phyloP scores from a whole-genome alignment of 2,113 vertebrate species.

The Psettodes erumei region DNA sequence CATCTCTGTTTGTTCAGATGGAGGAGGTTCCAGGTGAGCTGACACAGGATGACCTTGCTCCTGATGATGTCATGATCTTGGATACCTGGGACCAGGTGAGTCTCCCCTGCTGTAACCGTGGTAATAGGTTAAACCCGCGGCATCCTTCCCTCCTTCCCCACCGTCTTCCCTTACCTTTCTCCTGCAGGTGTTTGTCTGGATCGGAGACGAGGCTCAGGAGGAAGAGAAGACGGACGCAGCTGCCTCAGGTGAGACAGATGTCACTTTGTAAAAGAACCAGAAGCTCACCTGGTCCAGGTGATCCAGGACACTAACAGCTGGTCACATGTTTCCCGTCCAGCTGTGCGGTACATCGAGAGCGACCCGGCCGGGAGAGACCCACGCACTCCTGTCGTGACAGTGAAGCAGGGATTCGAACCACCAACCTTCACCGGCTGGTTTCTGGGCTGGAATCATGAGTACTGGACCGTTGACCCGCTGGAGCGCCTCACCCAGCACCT shows the following conservation, averaged over 20 bases:
- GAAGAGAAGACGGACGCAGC: constrained; percentile 87
- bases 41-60: constrained; percentile 90
- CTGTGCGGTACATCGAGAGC: constrained; percentile 85
- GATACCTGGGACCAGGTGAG: constrained; percentile 93
- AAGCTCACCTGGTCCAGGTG: not conserved
- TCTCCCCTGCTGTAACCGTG: not conserved
- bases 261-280: too few species aligned
- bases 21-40: constrained; percentile 93
- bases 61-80: constrained; percentile 93
- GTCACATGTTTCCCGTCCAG: constrained; percentile 69
- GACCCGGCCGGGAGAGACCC: constrained; percentile 85
- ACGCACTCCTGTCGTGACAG: constrained; percentile 77
- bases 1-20: constrained; percentile 80
- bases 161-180: not conserved
- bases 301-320: not conserved
- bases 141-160: not conserved
- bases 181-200: constrained; percentile 90
- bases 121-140: not conserved
- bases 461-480: constrained; percentile 85
- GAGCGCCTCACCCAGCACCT: constrained; percentile 81
- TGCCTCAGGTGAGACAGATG: constrained; percentile 82
- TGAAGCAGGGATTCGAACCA: constrained; percentile 88
- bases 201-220: constrained; percentile 88
- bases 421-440: constrained; percentile 94
- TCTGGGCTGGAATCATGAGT: constrained; percentile 88